Conservation (phyloP, 1,140 invertebrate genomes). For the Stegodyphus dumicola region DNA sequence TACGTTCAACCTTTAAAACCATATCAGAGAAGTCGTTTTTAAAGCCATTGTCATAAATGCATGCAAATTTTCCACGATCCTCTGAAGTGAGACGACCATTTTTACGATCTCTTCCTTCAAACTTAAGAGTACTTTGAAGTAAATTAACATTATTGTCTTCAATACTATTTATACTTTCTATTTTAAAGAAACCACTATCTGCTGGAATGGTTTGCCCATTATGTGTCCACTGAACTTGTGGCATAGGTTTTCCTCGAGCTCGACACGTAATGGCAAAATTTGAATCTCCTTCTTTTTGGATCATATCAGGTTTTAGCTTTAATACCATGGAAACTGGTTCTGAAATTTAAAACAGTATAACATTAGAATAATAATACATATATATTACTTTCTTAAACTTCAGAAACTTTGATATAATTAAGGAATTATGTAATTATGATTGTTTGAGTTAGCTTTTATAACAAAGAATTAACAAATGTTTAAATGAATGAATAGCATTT, state of each 20-base stretch:
- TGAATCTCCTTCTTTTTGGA: constrained; percentile 78
- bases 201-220: constrained; percentile 81
- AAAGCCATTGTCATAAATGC: constrained; percentile 89
- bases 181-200: constrained; percentile 76
- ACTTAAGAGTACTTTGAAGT: constrained; percentile 82
- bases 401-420: too few species aligned
- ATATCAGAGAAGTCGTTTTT: constrained; percentile 76
- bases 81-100: constrained; percentile 69
- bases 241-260: constrained; percentile 87
- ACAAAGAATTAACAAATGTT: background rate
- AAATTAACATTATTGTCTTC: constrained; percentile 78
- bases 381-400: too few species aligned
- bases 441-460: background rate
- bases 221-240: constrained; percentile 87
- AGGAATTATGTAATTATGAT: background rate
- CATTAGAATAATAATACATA: too few species aligned
- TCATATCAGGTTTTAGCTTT: constrained; percentile 77
- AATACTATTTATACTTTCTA: constrained; percentile 78
- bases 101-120: constrained; percentile 79
- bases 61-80: constrained; percentile 87
- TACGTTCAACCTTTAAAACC: constrained; percentile 70
- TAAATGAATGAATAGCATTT: too few species aligned
- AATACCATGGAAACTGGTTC: constrained; percentile 83
- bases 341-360: constrained; percentile 1
- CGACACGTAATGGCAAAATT: constrained; percentile 84